phyloP scores from a whole-genome alignment of 2,113 vertebrate genomes.

The Motacilla tschutschensis region DNA sequence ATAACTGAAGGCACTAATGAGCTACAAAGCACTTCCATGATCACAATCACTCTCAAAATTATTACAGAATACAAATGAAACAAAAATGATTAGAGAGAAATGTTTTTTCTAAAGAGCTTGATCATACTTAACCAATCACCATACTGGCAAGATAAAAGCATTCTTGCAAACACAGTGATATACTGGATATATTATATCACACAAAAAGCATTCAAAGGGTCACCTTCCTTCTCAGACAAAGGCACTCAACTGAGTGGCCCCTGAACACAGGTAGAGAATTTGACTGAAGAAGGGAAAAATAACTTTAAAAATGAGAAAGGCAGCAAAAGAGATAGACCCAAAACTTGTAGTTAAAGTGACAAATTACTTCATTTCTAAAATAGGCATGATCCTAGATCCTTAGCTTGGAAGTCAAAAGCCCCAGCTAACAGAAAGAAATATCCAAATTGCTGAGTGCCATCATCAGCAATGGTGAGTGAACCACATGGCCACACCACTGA shows the following conservation, averaged over 20 bases:
- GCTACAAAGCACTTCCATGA: conserved; percentile 16
- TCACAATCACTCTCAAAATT: conserved; percentile 5
- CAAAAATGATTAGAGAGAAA: conserved; percentile 17
- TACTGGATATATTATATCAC: background rate
- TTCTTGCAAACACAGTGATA: background rate
- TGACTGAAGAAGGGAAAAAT: background rate
- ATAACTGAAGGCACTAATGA: conserved; percentile 21
- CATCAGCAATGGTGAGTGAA: background rate
- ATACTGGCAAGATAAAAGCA: background rate
- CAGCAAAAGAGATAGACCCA: background rate
- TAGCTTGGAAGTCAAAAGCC: background rate
- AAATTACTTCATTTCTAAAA: background rate
- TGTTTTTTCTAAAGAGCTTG: conserved; percentile 12
- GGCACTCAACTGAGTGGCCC: background rate
- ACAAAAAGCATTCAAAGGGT: background rate
- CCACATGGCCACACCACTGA: fast-evolving
- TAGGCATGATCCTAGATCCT: background rate
- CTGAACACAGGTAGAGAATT: background rate
- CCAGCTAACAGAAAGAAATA: background rate
- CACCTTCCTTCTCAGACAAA: background rate
- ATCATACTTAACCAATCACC: background rate
- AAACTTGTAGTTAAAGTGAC: background rate
- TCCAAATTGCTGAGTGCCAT: background rate
- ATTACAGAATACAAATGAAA: conserved; percentile 47
- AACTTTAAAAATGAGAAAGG: background rate